These are phyloP conservation scores for Phataginus tricuspis DNA, from an alignment of 2,797 vertebrate species.

Conservation along the genomic window DNA sequence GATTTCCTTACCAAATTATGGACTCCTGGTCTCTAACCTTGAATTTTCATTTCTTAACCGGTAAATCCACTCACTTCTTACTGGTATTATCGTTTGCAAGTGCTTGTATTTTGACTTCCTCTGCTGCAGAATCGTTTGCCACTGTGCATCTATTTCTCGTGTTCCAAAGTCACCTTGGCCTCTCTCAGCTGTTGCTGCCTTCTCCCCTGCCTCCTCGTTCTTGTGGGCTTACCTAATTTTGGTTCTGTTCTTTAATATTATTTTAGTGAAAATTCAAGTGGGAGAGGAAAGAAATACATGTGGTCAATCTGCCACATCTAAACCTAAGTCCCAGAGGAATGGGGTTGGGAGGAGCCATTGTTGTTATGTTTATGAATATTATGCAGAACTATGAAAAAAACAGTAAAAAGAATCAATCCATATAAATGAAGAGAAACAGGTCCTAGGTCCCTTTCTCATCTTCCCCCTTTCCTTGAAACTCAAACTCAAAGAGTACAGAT, in stretches of 20 bases:
- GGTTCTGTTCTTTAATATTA: conserved; percentile 11
- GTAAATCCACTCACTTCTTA: not conserved
- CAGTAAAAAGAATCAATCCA: not conserved
- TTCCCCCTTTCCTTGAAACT: not conserved
- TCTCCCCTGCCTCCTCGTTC: not conserved
- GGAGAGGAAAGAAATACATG: not conserved
- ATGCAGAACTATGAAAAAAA: not conserved
- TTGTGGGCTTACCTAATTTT: not conserved
- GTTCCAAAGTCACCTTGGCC: not conserved
- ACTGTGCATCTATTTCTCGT: not conserved
- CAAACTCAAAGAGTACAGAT: not conserved
- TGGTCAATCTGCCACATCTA: not conserved
- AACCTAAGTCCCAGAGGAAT: not conserved
- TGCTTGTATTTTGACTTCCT: not conserved
- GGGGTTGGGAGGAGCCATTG: too few species aligned
- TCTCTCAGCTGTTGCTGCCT: not conserved
- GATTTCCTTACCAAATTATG: not conserved
- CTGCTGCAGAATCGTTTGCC: not conserved
- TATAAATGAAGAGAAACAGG: not conserved
- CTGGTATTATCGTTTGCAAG: not conserved
- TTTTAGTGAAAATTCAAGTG: conserved; percentile 25
- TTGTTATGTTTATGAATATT: not conserved
- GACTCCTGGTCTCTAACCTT: not conserved
- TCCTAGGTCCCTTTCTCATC: not conserved
- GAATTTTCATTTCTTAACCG: too few species aligned